Conservation (phyloP, 2,888 invertebrate genomes). For the Drosophila infuscata region DNA sequence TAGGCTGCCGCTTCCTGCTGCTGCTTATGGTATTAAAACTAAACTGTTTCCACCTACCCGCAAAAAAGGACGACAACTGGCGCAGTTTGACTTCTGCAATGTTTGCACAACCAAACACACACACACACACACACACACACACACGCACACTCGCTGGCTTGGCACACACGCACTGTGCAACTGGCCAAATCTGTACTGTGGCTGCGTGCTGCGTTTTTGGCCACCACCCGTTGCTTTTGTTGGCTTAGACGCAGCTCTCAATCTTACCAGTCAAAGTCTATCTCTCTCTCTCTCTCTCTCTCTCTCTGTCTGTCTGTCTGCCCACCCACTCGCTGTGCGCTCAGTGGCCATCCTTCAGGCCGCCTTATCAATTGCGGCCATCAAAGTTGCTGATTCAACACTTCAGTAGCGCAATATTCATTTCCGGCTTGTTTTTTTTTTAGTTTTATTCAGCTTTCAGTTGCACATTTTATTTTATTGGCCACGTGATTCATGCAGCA, state of each 20-base stretch:
- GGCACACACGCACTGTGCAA: conserved; percentile 24
- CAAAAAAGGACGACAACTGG: conserved; percentile 74
- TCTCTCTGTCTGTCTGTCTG: conserved; percentile 9
- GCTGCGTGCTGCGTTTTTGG: conserved; percentile 62
- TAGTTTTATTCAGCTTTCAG: background rate
- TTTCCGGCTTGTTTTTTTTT: conserved; percentile 54
- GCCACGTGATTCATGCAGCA: conserved; percentile 52
- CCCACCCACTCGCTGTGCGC: conserved; percentile 50
- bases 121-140: conserved; percentile 17
- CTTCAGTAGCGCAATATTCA: conserved; percentile 67
- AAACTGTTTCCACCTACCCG: conserved; percentile 82
- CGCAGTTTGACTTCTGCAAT: conserved; percentile 75
- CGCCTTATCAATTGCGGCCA: conserved; percentile 57
- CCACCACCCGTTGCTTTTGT: conserved; percentile 67
- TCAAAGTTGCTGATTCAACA: conserved; percentile 63
- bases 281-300: background rate
- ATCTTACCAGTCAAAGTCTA: conserved; percentile 19
- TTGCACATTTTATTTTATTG: conserved; percentile 39
- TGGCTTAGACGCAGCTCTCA: conserved; percentile 62
- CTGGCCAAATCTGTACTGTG: conserved; percentile 58
- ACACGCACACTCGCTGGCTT: conserved; percentile 2
- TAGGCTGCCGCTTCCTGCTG: conserved; percentile 60
- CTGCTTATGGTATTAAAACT: conserved; percentile 72
- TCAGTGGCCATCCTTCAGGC: conserved; percentile 10
- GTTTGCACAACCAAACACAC: conserved; percentile 27